Evolutionary conservation across 1,140 invertebrate genomes (phyloP).

Genomic region (Rhopalosiphum maidis): DNA sequence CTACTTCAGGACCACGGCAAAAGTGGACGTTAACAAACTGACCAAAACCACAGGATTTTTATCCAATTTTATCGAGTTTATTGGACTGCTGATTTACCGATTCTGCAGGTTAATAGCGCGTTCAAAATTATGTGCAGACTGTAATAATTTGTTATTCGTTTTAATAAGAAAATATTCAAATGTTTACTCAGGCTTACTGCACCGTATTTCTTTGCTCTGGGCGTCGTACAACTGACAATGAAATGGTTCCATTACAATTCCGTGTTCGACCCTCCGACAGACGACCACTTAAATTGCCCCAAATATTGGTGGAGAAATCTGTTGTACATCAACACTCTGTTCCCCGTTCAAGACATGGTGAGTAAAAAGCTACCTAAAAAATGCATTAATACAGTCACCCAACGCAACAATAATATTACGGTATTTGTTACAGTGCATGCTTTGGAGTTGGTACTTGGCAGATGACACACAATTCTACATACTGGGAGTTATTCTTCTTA

Average conservation of each 20-base stretch:
- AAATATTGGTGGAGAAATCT: slow-evolving; percentile 88
- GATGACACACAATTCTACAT: slow-evolving; percentile 87
- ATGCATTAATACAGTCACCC: not conserved
- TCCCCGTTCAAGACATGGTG: slow-evolving; percentile 86
- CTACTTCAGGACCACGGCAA: slow-evolving; percentile 83
- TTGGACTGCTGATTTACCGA: slow-evolving; percentile 80
- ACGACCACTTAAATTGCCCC: slow-evolving; percentile 80
- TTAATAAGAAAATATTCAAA: not conserved
- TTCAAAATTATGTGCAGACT: not conserved
- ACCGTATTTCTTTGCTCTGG: slow-evolving; percentile 83
- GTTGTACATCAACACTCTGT: slow-evolving; percentile 83
- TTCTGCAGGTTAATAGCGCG: slow-evolving; percentile 69
- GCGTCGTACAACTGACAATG: slow-evolving; percentile 79
- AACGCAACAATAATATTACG: not conserved
- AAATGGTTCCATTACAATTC: slow-evolving; percentile 82
- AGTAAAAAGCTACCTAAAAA: slow-evolving; percentile 59
- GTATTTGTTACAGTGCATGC: slow-evolving; percentile 73
- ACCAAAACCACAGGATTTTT: slow-evolving; percentile 75
- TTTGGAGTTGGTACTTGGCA: slow-evolving; percentile 89
- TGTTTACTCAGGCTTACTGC: slow-evolving; percentile 72
- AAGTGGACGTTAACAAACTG: slow-evolving; percentile 73
- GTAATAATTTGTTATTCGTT: not conserved
- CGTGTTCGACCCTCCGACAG: slow-evolving; percentile 80
- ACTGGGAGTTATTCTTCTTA: slow-evolving; percentile 78
- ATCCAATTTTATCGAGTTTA: slow-evolving; percentile 75